Evolutionary conservation across 2,797 vertebrate species (phyloP), one percentile per base, ranked within the genome.

Genomic region (Mycteria americana): DNA sequence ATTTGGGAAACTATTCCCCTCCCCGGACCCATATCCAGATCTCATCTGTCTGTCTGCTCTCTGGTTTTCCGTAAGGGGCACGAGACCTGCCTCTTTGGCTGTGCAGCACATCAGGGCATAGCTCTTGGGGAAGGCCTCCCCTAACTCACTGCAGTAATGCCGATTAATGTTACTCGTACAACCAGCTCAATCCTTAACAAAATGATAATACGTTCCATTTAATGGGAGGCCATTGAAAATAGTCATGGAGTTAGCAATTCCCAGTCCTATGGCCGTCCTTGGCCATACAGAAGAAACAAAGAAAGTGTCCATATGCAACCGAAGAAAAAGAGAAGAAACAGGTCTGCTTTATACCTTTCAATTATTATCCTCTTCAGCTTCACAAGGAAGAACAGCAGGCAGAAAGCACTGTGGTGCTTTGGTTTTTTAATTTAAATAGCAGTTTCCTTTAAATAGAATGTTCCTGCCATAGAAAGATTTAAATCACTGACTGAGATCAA

Each of bases 401-500:
- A 93, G 25, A 86, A 72, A 93, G 72, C 59, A 68, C 68, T 45
- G 92, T 43, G 91, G 91, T 64, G 87, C 78, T 94, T 85, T 72
- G 89, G 78, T n/a, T 68, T 94, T 97, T 92, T 93, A 89, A 95
- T 96, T 94, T 93, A 92, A 96, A 95, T 83, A 88, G 92, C 91
- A 94, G 75, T 75, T 96, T 89, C 96, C 95, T 93, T 97, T 95
- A 96, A 96, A 97, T 92, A 96, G 92, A 94, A 93, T 10, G 62
- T 81, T 94, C 95, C 87, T 94, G 91, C 95, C 92, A 91, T 10
- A 72, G 91, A 85, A 92, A 91, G 96, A 91, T 91, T 95, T 92
- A 85, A 97, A 96, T 96, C 85, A 94, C 95, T 92, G 93, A 13
- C 95, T 92, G 89, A 96, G 94, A 97, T 97, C 96, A 97, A 97